Percentiles rank a stretch among this genome's conserved stretches.
These are phyloP conservation scores for Pollachius pollachius DNA, from an alignment of 2,113 vertebrate genomes.

Conservation along the genomic window DNA sequence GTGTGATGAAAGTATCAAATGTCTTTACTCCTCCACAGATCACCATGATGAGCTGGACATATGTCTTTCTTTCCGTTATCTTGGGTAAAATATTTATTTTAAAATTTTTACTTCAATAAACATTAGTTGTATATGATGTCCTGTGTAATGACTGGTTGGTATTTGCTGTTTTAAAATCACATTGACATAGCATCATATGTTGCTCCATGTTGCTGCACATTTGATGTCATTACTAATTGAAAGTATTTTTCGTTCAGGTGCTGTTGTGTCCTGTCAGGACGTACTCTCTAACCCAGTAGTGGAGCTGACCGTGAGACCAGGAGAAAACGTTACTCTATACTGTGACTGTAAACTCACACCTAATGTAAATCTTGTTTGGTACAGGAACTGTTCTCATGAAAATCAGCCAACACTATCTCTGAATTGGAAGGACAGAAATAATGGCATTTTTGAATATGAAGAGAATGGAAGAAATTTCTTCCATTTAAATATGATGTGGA, in stretches of 20 bases:
- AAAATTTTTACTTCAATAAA: too few species aligned
- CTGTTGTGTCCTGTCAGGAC: not conserved
- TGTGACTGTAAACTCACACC: conserved; percentile 18
- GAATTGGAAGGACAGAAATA: not conserved
- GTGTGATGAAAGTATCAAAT: not conserved
- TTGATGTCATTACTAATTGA: too few species aligned
- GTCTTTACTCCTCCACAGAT: not conserved
- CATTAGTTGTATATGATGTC: not conserved
- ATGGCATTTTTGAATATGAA: too few species aligned
- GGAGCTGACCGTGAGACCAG: conserved; percentile 20
- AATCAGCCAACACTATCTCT: conserved; percentile 29
- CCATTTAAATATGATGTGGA: not conserved
- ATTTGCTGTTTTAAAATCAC: too few species aligned
- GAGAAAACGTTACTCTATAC: conserved; percentile 39
- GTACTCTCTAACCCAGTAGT: conserved; percentile 12
- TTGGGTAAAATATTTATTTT: not conserved
- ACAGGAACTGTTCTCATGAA: conserved; percentile 48
- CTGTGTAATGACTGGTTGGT: not conserved
- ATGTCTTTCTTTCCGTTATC: not conserved
- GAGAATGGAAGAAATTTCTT: not conserved
- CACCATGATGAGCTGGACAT: not conserved
- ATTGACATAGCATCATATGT: too few species aligned
- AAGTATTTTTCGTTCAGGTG: not conserved
- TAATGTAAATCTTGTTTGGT: conserved; percentile 31
- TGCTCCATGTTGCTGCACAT: too few species aligned